phyloP scores from a whole-genome alignment of 2,888 invertebrate genomes.

The Cotesia congregata region DNA sequence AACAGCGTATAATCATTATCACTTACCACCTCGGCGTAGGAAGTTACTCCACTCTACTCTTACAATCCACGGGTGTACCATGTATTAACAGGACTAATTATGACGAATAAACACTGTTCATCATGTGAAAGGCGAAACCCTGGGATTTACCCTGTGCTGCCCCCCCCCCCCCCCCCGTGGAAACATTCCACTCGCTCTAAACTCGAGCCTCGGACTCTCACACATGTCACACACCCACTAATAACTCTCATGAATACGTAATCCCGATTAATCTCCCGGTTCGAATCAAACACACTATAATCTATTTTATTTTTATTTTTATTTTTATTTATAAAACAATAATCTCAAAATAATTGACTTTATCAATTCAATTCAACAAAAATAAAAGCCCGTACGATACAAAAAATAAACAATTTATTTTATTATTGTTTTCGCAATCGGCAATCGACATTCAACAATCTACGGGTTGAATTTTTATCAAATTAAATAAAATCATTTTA shows the following conservation, averaged over 20 bases:
- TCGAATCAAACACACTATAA: background rate
- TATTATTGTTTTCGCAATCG: background rate
- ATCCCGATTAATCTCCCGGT: background rate
- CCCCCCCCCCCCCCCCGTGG: background rate
- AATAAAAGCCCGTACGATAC: background rate
- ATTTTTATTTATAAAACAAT: background rate
- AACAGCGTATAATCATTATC: constrained; percentile 50
- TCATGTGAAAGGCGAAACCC: constrained; percentile 48
- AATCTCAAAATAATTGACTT: background rate
- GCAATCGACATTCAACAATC: background rate
- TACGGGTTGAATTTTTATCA: background rate
- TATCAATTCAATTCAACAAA: background rate
- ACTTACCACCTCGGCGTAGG: constrained; percentile 40
- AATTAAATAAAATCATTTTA: background rate
- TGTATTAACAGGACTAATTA: constrained; percentile 50
- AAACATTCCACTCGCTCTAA: constrained; percentile 22
- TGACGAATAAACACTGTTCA: constrained; percentile 55
- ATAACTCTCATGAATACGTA: background rate
- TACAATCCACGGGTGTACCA: constrained; percentile 33
- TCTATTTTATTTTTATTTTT: too few relatives aligned
- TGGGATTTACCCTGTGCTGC: background rate
- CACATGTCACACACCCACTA: constrained; percentile 5
- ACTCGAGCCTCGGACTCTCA: background rate
- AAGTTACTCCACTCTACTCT: constrained; percentile 27
- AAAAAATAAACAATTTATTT: background rate